phyloP scores from a whole-genome alignment of 2,888 invertebrate genomes.

The Phlogophora meticulosa region DNA sequence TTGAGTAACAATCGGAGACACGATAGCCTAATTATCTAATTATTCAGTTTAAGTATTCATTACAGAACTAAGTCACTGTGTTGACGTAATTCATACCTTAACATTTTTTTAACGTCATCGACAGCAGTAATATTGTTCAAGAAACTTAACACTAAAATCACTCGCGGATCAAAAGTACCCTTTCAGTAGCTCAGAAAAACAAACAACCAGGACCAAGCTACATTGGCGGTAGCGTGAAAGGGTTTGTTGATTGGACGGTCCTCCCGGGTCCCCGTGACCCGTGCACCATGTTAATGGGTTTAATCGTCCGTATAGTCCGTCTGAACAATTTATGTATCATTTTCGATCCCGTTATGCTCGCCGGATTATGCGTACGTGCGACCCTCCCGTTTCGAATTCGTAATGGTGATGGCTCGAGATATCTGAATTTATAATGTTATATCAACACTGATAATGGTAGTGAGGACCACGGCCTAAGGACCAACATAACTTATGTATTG shows the following conservation, averaged over 20 bases:
- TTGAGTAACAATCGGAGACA: too few species aligned
- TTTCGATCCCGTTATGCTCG: constrained; percentile 90
- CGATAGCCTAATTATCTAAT: too few species aligned
- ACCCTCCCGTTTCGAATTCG: constrained; percentile 78
- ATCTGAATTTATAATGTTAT: constrained; percentile 83
- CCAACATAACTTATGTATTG: constrained; percentile 58
- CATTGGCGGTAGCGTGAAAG: constrained; percentile 72
- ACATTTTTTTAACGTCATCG: too few species aligned
- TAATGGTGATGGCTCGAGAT: constrained; percentile 82
- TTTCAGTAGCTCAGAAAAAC: constrained; percentile 63
- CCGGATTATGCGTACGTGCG: constrained; percentile 84
- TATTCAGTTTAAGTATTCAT: too few species aligned
- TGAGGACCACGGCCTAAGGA: constrained; percentile 27
- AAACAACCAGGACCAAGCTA: constrained; percentile 58
- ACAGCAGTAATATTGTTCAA: background rate
- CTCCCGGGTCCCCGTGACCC: constrained; percentile 82
- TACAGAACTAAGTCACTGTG: too few species aligned
- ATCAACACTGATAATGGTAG: constrained; percentile 70
- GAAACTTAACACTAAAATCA: constrained; percentile 38
- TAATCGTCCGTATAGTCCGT: constrained; percentile 89
- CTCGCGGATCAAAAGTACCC: constrained; percentile 36
- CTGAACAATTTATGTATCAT: constrained; percentile 90
- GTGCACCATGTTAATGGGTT: constrained; percentile 88
- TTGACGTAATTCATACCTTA: too few species aligned
- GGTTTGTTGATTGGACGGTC: constrained; percentile 87